phyloP scores from a whole-genome alignment of 1,140 invertebrate species.

The Lasioglossum baleicum region DNA sequence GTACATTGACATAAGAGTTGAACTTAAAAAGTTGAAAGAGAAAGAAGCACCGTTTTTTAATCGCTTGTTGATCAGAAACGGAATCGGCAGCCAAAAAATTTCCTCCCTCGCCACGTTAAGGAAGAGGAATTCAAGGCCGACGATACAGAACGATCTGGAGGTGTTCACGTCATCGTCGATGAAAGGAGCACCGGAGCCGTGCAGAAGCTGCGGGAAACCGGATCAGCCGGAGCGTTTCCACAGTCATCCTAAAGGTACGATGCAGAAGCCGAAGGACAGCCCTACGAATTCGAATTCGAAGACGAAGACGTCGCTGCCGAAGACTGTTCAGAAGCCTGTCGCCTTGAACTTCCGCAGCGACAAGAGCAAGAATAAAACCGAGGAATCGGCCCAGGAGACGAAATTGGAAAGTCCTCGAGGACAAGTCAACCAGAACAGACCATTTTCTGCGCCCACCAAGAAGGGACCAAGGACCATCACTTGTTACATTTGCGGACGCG shows the following conservation, averaged over 20 bases:
- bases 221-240: constrained; percentile 83
- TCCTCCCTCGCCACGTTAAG: constrained; percentile 53
- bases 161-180: constrained; percentile 60
- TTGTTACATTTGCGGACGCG: constrained; percentile 89
- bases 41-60: background rate
- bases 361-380: constrained; percentile 58
- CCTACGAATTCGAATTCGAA: constrained; percentile 14
- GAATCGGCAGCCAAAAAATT: constrained; percentile 26
- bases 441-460: constrained; percentile 44
- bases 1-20: too few species aligned
- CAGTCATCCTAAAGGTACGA: constrained; percentile 79
- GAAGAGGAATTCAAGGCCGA: constrained; percentile 53
- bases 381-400: constrained; percentile 28
- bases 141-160: constrained; percentile 65
- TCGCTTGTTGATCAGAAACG: constrained; percentile 34
- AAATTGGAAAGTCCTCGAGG: constrained; percentile 26
- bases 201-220: constrained; percentile 81
- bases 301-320: constrained; percentile 57
- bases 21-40: too few species aligned
- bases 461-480: constrained; percentile 80
- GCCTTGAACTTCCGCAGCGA: constrained; percentile 80
- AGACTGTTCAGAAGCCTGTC: constrained; percentile 80
- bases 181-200: constrained; percentile 79
- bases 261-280: constrained; percentile 51
- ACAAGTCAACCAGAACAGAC: constrained; percentile 7